Conservation (phyloP, 2,113 vertebrate genomes). For the Ascaphus truei region DNA sequence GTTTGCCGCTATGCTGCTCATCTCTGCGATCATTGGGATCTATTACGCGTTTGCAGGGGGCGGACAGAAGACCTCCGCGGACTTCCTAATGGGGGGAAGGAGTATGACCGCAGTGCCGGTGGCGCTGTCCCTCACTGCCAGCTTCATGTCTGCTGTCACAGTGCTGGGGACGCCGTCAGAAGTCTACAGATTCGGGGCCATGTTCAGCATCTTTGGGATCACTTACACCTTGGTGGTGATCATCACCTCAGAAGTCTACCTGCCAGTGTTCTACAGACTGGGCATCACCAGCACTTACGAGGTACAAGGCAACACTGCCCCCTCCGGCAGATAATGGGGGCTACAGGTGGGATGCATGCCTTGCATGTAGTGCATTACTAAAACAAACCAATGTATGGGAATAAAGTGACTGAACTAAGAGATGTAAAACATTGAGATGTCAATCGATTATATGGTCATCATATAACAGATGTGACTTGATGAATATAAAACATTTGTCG, state of each 20-base stretch:
- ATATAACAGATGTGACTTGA: too few species aligned
- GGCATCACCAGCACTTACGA: slow-evolving; percentile 87
- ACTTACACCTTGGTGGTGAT: slow-evolving; percentile 69
- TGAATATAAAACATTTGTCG: too few species aligned
- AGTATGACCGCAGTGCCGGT: slow-evolving; percentile 78
- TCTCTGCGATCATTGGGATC: slow-evolving; percentile 80
- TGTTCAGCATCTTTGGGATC: slow-evolving; percentile 67
- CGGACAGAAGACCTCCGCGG: slow-evolving; percentile 62
- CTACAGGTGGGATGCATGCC: too few species aligned
- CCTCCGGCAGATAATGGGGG: too few species aligned
- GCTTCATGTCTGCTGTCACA: slow-evolving; percentile 94
- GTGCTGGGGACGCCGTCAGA: slow-evolving; percentile 85
- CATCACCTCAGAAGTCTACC: slow-evolving; percentile 80
- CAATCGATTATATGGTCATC: too few species aligned
- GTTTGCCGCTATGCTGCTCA: slow-evolving; percentile 77
- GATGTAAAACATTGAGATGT: too few species aligned
- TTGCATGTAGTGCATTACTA: too few species aligned
- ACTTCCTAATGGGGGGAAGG: slow-evolving; percentile 84
- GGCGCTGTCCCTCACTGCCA: slow-evolving; percentile 85
- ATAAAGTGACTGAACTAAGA: too few species aligned
- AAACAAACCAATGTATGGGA: too few species aligned
- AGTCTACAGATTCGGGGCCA: slow-evolving; percentile 79
- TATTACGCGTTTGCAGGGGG: slow-evolving; percentile 76
- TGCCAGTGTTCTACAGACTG: slow-evolving; percentile 90
- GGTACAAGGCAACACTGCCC: slow-evolving; percentile 46